Conservation (phyloP, 2,797 vertebrate genomes). For the Tamandua tetradactyla region DNA sequence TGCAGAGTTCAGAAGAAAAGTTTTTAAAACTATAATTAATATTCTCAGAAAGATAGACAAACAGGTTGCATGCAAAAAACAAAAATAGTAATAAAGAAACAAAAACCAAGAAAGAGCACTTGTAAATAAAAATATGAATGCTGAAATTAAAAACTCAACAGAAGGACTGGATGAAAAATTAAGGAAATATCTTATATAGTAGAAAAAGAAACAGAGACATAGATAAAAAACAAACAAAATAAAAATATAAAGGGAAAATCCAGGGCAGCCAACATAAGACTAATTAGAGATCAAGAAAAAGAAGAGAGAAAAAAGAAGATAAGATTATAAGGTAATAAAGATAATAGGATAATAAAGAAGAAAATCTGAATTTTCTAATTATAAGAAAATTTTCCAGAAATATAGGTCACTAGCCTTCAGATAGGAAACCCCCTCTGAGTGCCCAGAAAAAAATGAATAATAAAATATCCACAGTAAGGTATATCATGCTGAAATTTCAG, state of each 20-base stretch:
- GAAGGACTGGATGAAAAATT: slow-evolving; percentile 21
- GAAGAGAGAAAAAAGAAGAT: not conserved
- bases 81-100: slow-evolving; percentile 28
- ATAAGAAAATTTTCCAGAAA: slow-evolving; percentile 3
- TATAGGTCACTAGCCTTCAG: not conserved
- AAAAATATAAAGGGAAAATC: not conserved
- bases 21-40: not conserved
- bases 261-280: not conserved
- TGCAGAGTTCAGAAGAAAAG: not conserved
- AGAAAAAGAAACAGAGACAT: not conserved
- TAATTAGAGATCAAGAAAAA: slow-evolving; percentile 8
- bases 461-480: not conserved
- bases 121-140: slow-evolving; percentile 31
- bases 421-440: not conserved
- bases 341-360: too few relatives aligned
- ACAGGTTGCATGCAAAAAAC: not conserved
- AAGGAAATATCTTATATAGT: not conserved
- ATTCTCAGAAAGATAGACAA: slow-evolving; percentile 7
- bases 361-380: not conserved
- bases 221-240: not conserved
- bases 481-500: not conserved
- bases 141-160: slow-evolving; percentile 44
- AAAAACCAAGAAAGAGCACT: slow-evolving; percentile 1
- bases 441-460: not conserved
- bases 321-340: too few relatives aligned